These are phyloP conservation scores for Jordanella pulchra DNA, from an alignment of 2,797 vertebrate genomes.

Conservation along the genomic window DNA sequence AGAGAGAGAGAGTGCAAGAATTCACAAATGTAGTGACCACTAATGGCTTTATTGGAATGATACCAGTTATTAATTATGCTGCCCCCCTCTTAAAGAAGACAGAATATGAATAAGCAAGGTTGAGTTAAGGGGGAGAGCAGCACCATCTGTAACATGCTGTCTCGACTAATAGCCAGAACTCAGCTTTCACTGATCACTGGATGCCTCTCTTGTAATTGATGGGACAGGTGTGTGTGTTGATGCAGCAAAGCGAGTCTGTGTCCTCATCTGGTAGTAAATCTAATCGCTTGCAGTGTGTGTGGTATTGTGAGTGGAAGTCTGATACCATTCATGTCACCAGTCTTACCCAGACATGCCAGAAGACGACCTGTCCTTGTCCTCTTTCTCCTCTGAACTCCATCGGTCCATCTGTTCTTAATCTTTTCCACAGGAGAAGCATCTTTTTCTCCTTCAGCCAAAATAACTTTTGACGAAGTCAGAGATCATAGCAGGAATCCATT, in stretches of 20 bases:
- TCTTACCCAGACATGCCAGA: constrained; percentile 32
- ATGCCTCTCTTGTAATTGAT: constrained; percentile 66
- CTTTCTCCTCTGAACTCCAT: constrained; percentile 25
- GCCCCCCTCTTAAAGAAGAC: constrained; percentile 50
- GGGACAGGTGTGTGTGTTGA: constrained; percentile 33
- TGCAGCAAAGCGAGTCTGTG: constrained; percentile 15
- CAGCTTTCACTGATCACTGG: constrained; percentile 71
- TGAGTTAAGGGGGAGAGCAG: constrained; percentile 60
- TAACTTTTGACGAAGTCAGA: constrained; percentile 34
- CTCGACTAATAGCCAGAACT: constrained; percentile 70
- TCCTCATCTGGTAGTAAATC: constrained; percentile 42
- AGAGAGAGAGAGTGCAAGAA: constrained; percentile 31
- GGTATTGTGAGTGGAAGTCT: constrained; percentile 58
- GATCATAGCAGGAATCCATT: constrained; percentile 15
- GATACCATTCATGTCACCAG: constrained; percentile 51
- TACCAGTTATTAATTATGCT: constrained; percentile 79
- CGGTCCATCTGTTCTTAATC: constrained; percentile 24
- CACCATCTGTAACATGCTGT: constrained; percentile 68
- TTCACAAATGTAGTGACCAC: constrained; percentile 57
- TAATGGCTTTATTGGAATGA: constrained; percentile 81
- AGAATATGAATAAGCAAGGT: constrained; percentile 14
- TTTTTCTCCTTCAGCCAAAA: constrained; percentile 32
- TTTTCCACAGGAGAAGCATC: constrained; percentile 7
- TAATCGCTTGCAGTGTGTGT: constrained; percentile 58
- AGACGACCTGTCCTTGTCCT: constrained; percentile 52